Evolutionary conservation across 2,113 vertebrate genomes (phyloP).

Genomic region (Dipodomys ordii): DNA sequence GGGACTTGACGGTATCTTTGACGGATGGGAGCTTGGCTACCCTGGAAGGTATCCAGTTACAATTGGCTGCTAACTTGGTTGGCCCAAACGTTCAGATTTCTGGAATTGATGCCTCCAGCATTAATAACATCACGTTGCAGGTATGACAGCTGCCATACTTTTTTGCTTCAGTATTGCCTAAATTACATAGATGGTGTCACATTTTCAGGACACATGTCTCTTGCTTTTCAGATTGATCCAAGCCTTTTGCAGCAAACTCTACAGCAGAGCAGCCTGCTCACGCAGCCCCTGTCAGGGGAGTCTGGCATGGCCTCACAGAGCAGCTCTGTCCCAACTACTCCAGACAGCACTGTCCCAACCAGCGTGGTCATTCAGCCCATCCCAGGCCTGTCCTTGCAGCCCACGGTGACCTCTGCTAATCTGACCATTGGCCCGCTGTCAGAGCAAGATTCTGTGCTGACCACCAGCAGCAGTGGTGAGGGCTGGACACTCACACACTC

Average conservation of each 20-base stretch:
- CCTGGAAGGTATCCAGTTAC: slow-evolving; percentile 97
- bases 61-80: slow-evolving; percentile 94
- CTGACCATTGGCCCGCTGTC: slow-evolving; percentile 91
- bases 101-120: slow-evolving; percentile 94
- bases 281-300: slow-evolving; percentile 92
- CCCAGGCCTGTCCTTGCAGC: slow-evolving; percentile 93
- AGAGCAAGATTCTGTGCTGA: slow-evolving; percentile 91
- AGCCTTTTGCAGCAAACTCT: slow-evolving; percentile 95
- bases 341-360: slow-evolving; percentile 90
- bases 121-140: slow-evolving; percentile 99
- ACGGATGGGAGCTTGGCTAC: slow-evolving; percentile 95
- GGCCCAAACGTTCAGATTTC: slow-evolving; percentile 99
- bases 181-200: too few species aligned
- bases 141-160: slow-evolving; percentile 75
- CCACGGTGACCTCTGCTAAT: slow-evolving; percentile 89
- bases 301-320: slow-evolving; percentile 86
- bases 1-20: slow-evolving; percentile 97
- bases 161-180: rapidly evolving
- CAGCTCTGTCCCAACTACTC: slow-evolving; percentile 86
- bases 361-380: slow-evolving; percentile 97
- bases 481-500: rapidly evolving
- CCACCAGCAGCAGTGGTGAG: slow-evolving; percentile 86
- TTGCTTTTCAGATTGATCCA: slow-evolving; percentile 92
- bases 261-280: slow-evolving; percentile 92
- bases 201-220: rapidly evolving